Percentiles rank a stretch among this genome's conserved stretches.
These are phyloP conservation scores for Drosophila vallismaia DNA, from an alignment of 2,888 invertebrate species.

Conservation along the genomic window DNA sequence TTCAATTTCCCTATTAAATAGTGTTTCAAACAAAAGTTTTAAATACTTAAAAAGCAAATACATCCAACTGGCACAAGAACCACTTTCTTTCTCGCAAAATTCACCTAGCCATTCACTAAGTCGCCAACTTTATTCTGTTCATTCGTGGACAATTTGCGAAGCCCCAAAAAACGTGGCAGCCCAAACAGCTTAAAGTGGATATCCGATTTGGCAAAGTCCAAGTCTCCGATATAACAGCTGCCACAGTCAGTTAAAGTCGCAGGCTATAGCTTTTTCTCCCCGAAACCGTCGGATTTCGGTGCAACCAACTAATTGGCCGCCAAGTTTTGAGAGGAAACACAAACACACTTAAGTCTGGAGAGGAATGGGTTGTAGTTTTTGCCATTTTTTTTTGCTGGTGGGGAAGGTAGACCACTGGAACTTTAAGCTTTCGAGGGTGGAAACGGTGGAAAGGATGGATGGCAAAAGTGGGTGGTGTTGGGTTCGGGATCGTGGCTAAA, in stretches of 20 bases:
- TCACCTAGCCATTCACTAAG: conserved; percentile 10
- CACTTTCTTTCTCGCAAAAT: neutral
- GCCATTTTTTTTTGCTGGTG: neutral
- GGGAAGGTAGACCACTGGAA: conserved; percentile 22
- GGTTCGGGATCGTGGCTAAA: neutral
- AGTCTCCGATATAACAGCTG: conserved; percentile 27
- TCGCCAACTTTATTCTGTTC: conserved; percentile 1
- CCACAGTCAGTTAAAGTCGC: conserved; percentile 21
- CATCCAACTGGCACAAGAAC: neutral
- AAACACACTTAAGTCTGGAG: conserved; percentile 31
- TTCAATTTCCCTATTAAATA: neutral
- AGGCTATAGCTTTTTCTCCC: conserved; percentile 11
- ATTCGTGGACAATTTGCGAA: conserved; percentile 28
- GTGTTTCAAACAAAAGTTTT: neutral
- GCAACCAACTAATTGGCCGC: conserved; percentile 60
- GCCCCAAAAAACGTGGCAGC: conserved; percentile 10
- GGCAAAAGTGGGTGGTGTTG: no score
- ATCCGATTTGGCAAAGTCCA: conserved; percentile 40
- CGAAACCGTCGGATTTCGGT: conserved; percentile 7
- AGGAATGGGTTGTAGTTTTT: conserved; percentile 7
- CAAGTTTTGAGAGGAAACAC: conserved; percentile 53
- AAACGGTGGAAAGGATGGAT: conserved; percentile 16
- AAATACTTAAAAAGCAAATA: neutral
- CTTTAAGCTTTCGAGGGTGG: conserved; percentile 54
- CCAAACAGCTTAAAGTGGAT: conserved; percentile 44